A percentile compares a stretch with the other conserved stretches of the same genome.
Conservation (phyloP, 2,113 vertebrate species). For the Gulo gulo region DNA sequence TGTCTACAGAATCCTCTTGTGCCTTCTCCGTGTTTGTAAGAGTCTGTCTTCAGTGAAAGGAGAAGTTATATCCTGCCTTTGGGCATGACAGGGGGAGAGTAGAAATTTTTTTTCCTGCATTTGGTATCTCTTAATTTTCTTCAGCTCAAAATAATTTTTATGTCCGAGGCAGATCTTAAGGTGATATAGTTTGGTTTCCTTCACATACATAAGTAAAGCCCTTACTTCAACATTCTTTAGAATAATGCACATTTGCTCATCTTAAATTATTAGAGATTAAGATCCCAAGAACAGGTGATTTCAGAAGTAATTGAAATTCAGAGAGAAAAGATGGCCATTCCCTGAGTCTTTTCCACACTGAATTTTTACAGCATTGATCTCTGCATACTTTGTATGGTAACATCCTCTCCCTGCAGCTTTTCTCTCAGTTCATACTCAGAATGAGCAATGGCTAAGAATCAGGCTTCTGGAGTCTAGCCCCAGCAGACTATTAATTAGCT, state of each 20-base stretch:
- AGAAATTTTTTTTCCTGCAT: neutral
- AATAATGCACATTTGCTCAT: neutral
- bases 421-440: neutral
- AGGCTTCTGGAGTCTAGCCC: neutral
- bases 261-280: neutral
- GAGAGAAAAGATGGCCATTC: neutral
- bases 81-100: neutral
- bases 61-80: neutral
- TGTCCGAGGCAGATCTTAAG: neutral
- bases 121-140: neutral
- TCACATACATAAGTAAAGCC: neutral
- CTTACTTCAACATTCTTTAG: neutral
- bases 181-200: neutral
- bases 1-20: neutral
- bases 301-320: neutral
- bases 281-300: neutral
- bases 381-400: neutral
- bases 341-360: neutral
- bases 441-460: neutral
- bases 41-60: neutral
- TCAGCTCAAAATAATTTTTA: conserved; percentile 1
- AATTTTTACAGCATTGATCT: neutral
- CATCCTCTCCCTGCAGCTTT: neutral
- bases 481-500: neutral
- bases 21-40: neutral